Conservation (phyloP, 2,797 vertebrate genomes). For the Hyperoplus lanceolatus region DNA sequence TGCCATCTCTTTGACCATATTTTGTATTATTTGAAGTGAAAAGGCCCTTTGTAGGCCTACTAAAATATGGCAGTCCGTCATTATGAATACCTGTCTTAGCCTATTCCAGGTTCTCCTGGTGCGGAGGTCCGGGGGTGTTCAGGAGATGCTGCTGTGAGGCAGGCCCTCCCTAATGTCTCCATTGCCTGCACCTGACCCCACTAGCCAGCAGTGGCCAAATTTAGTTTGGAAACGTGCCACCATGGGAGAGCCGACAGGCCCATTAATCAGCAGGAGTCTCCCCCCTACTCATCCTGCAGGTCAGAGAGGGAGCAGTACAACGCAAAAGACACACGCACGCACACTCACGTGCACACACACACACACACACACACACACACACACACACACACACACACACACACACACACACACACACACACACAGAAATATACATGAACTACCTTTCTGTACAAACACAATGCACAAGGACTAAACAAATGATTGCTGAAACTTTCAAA, state of each 20-base stretch:
- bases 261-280: conserved; percentile 85
- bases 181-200: conserved; percentile 84
- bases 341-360: conserved; percentile 8
- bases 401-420: conserved; percentile 17
- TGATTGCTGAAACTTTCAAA: conserved; percentile 67
- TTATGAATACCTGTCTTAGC: conserved; percentile 51
- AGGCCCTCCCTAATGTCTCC: conserved; percentile 82
- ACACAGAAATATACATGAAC: conserved; percentile 7
- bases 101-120: conserved; percentile 54
- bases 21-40: background rate
- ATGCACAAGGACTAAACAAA: conserved; percentile 60
- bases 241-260: conserved; percentile 83
- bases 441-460: conserved; percentile 46
- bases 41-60: background rate
- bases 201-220: conserved; percentile 84
- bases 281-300: conserved; percentile 79
- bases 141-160: conserved; percentile 79
- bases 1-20: background rate
- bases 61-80: conserved; percentile 23
- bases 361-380: conserved; percentile 18
- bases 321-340: conserved; percentile 16
- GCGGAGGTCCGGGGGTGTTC: conserved; percentile 66
- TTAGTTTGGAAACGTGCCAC: conserved; percentile 86
- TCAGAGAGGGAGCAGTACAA: conserved; percentile 76
- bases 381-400: conserved; percentile 28